These are phyloP conservation scores for Poecilobothrus nobilitatus DNA, from an alignment of 2,888 invertebrate species.

Conservation along the genomic window DNA sequence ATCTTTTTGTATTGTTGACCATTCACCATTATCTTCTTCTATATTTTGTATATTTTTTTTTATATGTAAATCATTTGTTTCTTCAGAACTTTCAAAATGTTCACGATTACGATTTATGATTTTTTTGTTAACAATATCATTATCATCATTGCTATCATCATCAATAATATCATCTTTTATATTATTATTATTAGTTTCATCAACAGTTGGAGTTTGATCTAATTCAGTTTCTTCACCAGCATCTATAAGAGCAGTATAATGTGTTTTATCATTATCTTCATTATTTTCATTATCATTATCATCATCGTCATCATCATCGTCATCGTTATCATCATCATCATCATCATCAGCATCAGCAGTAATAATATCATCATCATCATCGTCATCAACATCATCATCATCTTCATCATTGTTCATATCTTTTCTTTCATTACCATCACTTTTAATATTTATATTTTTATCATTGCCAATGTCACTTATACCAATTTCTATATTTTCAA, in stretches of 20 bases:
- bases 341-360: constrained; percentile 20
- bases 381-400: constrained; percentile 24
- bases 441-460: too few species aligned
- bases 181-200: constrained; percentile 22
- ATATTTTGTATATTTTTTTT: constrained; percentile 29
- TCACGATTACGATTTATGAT: background rate
- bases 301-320: constrained; percentile 15
- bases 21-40: constrained; percentile 19
- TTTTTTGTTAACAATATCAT: background rate
- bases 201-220: constrained; percentile 16
- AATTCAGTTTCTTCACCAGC: constrained; percentile 22
- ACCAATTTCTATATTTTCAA: constrained; percentile 23
- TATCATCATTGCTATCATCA: constrained; percentile 12
- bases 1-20: constrained; percentile 20
- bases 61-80: background rate
- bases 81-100: constrained; percentile 13
- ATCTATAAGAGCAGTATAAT: constrained; percentile 15
- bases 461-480: constrained; percentile 10
- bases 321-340: constrained; percentile 23
- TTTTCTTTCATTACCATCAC: too few species aligned
- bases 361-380: constrained; percentile 10
- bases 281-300: constrained; percentile 18
- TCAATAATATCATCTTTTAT: constrained; percentile 22
- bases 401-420: constrained; percentile 19
- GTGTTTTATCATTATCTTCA: constrained; percentile 17